A percentile compares a stretch with the other conserved stretches of the same genome.
Conservation (phyloP, 2,113 vertebrate species). For the Micronisus gabar region DNA sequence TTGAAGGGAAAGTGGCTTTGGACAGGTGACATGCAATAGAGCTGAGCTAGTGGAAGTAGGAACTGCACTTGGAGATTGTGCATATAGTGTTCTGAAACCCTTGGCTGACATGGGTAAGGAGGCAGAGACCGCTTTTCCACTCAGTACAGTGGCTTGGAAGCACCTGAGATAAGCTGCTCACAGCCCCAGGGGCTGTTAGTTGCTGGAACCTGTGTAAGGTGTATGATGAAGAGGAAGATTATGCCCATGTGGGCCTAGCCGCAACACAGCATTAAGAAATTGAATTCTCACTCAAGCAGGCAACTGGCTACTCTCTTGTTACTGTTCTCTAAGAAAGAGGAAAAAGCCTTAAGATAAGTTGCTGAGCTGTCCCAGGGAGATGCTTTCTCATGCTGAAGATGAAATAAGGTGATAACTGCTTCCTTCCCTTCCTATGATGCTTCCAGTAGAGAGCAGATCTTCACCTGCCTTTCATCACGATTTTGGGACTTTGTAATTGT, state of each 20-base stretch:
- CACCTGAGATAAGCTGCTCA: not conserved
- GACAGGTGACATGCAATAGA: not conserved
- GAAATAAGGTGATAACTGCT: not conserved
- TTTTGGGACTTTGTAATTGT: not conserved
- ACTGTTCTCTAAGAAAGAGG: not conserved
- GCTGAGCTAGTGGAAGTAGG: not conserved
- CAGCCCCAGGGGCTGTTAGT: not conserved
- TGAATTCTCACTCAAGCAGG: not conserved
- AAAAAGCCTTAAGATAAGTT: not conserved
- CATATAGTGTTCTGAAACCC: not conserved
- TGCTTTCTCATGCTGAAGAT: not conserved
- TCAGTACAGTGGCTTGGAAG: not conserved
- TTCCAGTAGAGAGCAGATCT: not conserved
- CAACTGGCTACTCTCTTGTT: not conserved
- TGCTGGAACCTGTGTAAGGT: not conserved
- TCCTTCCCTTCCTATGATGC: not conserved
- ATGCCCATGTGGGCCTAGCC: not conserved
- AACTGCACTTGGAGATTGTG: not conserved
- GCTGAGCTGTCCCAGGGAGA: not conserved
- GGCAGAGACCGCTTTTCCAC: too few relatives aligned
- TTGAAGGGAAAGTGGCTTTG: not conserved
- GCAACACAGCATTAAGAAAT: not conserved
- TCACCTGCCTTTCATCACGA: not conserved
- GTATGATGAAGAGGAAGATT: not conserved
- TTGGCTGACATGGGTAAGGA: not conserved